Evolutionary conservation across 2,888 invertebrate genomes (phyloP), one percentile per base, ranked within the genome.

Genomic region (Unio delphinus): DNA sequence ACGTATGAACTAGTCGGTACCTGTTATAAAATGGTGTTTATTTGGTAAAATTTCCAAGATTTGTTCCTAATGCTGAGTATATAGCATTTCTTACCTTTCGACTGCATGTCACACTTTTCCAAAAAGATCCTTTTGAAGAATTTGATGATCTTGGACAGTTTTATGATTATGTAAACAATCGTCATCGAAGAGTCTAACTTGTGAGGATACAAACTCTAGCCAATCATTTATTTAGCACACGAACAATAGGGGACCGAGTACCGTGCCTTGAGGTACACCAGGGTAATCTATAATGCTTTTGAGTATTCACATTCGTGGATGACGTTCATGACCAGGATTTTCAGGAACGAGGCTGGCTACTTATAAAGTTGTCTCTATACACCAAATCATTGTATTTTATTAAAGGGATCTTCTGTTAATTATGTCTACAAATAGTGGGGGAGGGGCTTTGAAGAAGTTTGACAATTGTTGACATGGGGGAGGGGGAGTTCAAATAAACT

Each of bases 311-410:
- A 4, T 45, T 68, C 64, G 15, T 57, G 54, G 4, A 68, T 60
- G 15, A 68, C 68, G 6, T 34, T 55, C 62, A 70, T 70, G 8
- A 2, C n/a, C 7, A 62, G 61, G 3, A 62, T 17, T 18, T 11
- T 11, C 28, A 69, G 60, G 56, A 69, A 64, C 4, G 63, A 56
- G 8, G 8, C 17, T 7, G 62, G n/a, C 68, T 6, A 69, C 55
- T 28, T 20, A 4, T 28, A 58, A 5, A 7, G 15, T 7, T 18
- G 64, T 30, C 4, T 58, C 54, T 7, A 65, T 60, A 65, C 60
- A 7, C 68, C 68, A 63, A 63, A 63, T 4, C 30, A 30, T 4
- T 30, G 30, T 5, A 68, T 58, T 64, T 68, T 68, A 18, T 56
- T 23, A 23, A 23, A 23, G 23, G 23, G 23, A 23, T 23, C 23